These are phyloP conservation scores for Calameuta pallipes DNA, from an alignment of 2,888 invertebrate species.

Conservation along the genomic window DNA sequence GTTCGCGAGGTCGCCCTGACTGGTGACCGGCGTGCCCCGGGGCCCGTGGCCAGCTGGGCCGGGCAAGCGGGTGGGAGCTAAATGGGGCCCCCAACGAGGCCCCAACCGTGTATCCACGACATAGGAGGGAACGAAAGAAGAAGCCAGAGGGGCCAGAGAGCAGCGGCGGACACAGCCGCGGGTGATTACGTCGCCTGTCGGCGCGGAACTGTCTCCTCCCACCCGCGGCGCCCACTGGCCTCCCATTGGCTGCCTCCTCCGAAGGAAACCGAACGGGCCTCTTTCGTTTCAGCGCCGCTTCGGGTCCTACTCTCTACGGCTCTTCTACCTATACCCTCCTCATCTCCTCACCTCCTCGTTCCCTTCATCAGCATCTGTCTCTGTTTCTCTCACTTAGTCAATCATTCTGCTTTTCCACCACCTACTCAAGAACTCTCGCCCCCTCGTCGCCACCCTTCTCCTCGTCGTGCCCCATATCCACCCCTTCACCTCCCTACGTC, in stretches of 20 bases:
- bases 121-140: constrained; percentile 28
- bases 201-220: constrained; percentile 65
- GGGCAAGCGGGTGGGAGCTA: constrained; percentile 5
- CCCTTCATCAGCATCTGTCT: constrained; percentile 21
- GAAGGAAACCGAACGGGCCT: constrained; percentile 38
- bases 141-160: constrained; percentile 45
- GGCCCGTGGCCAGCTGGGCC: constrained; percentile 24
- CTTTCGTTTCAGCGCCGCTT: constrained; percentile 30
- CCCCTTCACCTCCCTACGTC: constrained; percentile 3
- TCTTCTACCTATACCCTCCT: neutral
- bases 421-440: constrained; percentile 14
- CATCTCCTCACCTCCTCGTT: constrained; percentile 12
- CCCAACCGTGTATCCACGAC: constrained; percentile 13
- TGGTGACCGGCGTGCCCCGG: constrained; percentile 37
- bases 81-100: constrained; percentile 13
- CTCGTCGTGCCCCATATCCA: constrained; percentile 14
- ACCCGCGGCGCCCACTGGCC: constrained; percentile 60
- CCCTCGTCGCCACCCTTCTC: constrained; percentile 16
- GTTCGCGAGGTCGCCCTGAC: constrained; percentile 25
- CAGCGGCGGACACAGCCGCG: constrained; percentile 53
- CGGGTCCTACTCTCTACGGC: neutral
- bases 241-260: constrained; percentile 54
- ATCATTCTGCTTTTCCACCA: constrained; percentile 15
- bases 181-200: constrained; percentile 64
- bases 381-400: constrained; percentile 21